Conservation (phyloP, 2,888 invertebrate species). For the Isotomurus palustris region DNA sequence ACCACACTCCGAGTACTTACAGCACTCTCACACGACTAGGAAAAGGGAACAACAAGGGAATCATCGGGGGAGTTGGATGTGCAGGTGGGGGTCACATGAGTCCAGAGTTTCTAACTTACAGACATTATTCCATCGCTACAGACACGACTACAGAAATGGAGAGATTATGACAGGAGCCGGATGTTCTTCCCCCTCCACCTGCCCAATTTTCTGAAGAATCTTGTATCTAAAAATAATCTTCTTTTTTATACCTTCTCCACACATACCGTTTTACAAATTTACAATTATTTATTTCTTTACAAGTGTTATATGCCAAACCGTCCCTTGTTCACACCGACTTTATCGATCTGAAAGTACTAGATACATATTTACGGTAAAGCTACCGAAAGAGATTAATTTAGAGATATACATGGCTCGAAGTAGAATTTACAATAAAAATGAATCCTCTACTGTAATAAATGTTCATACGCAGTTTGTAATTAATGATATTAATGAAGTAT, state of each 20-base stretch:
- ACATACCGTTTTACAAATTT: too few species aligned
- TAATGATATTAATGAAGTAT: too few species aligned
- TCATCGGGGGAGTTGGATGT: conserved; percentile 11
- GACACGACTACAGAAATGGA: conserved; percentile 44
- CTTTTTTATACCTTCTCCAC: not conserved
- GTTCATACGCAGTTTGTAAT: too few species aligned
- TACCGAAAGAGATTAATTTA: too few species aligned
- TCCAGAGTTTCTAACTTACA: conserved; percentile 45
- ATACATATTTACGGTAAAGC: too few species aligned
- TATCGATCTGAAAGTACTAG: too few species aligned
- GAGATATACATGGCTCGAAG: too few species aligned
- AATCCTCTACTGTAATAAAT: too few species aligned
- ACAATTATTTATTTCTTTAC: not conserved
- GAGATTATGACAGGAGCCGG: conserved; percentile 45
- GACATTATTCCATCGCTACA: conserved; percentile 43
- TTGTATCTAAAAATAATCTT: not conserved
- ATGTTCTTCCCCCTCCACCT: conserved; percentile 25
- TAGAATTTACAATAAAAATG: too few species aligned
- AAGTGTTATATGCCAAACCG: not conserved
- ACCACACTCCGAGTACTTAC: too few species aligned
- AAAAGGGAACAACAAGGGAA: conserved; percentile 38
- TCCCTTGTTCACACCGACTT: too few species aligned
- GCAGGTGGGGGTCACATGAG: conserved; percentile 39
- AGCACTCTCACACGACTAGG: conserved; percentile 12
- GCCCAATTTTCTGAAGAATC: conserved; percentile 9